A percentile compares a stretch with the other conserved stretches of the same genome.
Evolutionary conservation across 2,113 vertebrate species (phyloP).

Genomic region (Cardinalis cardinalis): DNA sequence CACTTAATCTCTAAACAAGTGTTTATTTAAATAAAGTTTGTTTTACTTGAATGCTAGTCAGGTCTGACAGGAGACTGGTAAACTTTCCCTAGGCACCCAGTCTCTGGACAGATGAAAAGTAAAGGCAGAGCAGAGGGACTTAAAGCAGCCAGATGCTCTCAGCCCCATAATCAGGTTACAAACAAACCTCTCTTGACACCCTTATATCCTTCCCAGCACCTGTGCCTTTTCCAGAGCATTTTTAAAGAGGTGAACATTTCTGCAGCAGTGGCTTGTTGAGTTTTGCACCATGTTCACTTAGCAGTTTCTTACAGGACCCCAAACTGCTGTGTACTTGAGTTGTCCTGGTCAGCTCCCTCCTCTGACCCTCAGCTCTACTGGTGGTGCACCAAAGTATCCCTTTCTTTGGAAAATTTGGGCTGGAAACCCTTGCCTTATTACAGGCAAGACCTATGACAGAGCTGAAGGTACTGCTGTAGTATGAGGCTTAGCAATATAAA

Average conservation of each 20-base stretch:
- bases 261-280: not conserved
- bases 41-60: conserved; percentile 35
- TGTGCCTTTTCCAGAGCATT: not conserved
- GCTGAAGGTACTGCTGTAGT: not conserved
- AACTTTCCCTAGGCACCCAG: not conserved
- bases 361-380: not conserved
- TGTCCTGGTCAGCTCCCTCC: not conserved
- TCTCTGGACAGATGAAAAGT: not conserved
- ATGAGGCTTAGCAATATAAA: not conserved
- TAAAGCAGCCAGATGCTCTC: not conserved
- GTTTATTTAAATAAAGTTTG: conserved; percentile 38
- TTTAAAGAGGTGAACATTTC: not conserved
- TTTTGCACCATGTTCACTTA: not conserved
- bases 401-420: not conserved
- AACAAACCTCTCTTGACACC: not conserved
- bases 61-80: not conserved
- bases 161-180: not conserved
- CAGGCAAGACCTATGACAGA: not conserved
- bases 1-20: conserved; percentile 50
- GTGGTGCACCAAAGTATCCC: not conserved
- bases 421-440: not conserved
- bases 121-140: not conserved
- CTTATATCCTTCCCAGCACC: not conserved
- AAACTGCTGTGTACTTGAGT: rapidly evolving
- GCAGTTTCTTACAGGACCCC: not conserved